Evolutionary conservation across 1,140 invertebrate genomes (phyloP), one percentile per base, ranked within the genome.

Genomic region (Whitmania pigra): DNA sequence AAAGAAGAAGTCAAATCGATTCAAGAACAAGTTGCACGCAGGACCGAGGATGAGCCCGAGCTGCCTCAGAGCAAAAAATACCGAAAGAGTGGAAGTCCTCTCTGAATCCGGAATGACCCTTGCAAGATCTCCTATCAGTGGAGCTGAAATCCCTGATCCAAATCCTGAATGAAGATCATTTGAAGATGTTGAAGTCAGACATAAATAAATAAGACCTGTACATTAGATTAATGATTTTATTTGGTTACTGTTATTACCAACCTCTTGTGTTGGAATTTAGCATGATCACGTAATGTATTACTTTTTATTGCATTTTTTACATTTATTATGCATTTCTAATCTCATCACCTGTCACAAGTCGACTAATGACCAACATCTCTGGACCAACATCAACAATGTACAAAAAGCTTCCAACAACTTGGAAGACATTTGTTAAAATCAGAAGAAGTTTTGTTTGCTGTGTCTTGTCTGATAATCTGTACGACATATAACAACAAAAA

Each of bases 61-160:
- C 57, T 63, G 57, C 57, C 57, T 63, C 22, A 63, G 57, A 63
- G 57, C 57, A 22, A 63, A 25, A 20, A 63, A 63, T n/a, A 31
- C 22, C 4, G 57, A 22, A n/a, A 63, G 29, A 31, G 57, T 63
- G 13, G 57, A 63, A 13, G 57, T 63, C 57, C 57, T 63, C 57
- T 63, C 11, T 22, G 22, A 13, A 63, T 63, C 29, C 18, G 57
- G 29, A 7, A 31, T n/a, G 11, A 31, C 29, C 57, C 57, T 63
- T 25, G 57, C 57, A 7, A 63, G 57, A 31, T 63, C 57, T 63
- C 22, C 57, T 31, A 63, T 63, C 57, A 63, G 29, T 22, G 57
- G 29, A 63, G 57, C 29, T 63, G 57, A 63, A 63, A 63, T 31
- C 22, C 57, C 57, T 63, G 57, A 63, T 63, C 57, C 57, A 63